Conservation (phyloP, 2,888 invertebrate species). For the Congeria kusceri region DNA sequence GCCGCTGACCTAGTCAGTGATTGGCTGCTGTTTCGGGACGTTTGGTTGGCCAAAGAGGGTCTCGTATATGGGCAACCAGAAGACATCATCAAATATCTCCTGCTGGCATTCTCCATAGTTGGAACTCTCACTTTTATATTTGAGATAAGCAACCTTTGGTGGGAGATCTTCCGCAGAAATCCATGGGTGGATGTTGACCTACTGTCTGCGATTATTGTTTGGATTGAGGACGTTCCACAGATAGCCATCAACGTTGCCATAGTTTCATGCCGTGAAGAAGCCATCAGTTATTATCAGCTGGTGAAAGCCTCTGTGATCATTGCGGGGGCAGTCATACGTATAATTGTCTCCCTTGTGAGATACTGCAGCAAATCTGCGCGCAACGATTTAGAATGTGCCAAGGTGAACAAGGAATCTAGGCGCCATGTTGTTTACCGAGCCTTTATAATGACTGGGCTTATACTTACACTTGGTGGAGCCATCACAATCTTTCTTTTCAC, state of each 20-base stretch:
- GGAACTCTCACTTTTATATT: slow-evolving; percentile 65
- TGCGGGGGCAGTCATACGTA: slow-evolving; percentile 68
- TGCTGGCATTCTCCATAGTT: slow-evolving; percentile 68
- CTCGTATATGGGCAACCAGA: slow-evolving; percentile 74
- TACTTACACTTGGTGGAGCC: slow-evolving; percentile 70
- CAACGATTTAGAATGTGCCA: slow-evolving; percentile 56
- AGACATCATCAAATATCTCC: slow-evolving; percentile 31
- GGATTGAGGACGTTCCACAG: slow-evolving; percentile 74
- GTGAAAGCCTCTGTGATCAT: slow-evolving; percentile 74
- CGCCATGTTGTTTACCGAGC: slow-evolving; percentile 71
- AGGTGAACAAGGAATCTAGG: slow-evolving; percentile 52
- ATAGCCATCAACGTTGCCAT: slow-evolving; percentile 70
- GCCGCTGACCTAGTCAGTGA: slow-evolving; percentile 69
- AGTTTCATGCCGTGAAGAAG: slow-evolving; percentile 73
- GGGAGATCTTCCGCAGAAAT: slow-evolving; percentile 55
- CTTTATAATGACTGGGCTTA: slow-evolving; percentile 75
- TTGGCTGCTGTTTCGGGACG: slow-evolving; percentile 73
- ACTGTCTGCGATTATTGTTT: slow-evolving; percentile 64
- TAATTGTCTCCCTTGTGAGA: slow-evolving; percentile 63
- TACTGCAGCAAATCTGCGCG: slow-evolving; percentile 70
- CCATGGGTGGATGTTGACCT: slow-evolving; percentile 66
- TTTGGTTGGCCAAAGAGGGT: slow-evolving; percentile 61
- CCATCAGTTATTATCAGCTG: slow-evolving; percentile 73
- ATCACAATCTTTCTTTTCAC: slow-evolving; percentile 76
- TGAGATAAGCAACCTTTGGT: slow-evolving; percentile 57